Conservation (phyloP, 2,888 invertebrate species). For the Eilema caniola region DNA sequence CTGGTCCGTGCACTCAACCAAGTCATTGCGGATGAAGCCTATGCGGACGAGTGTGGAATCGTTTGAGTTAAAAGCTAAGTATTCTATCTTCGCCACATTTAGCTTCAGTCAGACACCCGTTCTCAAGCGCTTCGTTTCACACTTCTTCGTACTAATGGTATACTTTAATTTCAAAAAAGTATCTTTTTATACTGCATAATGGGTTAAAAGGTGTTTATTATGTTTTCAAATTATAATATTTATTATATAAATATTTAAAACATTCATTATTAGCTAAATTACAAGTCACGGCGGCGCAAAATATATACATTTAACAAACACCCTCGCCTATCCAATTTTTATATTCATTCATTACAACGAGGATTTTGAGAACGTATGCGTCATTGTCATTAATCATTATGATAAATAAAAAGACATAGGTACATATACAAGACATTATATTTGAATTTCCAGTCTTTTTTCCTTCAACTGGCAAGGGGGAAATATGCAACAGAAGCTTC, state of each 20-base stretch:
- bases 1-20: no score
- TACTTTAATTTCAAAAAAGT: not conserved
- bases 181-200: not conserved
- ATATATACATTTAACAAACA: conserved; percentile 14
- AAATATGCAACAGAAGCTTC: not conserved
- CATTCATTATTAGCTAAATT: not conserved
- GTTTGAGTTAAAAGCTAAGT: no score
- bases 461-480: not conserved
- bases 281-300: not conserved
- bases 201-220: conserved; percentile 5
- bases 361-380: conserved; percentile 3
- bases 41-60: no score
- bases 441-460: not conserved
- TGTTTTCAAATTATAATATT: not conserved
- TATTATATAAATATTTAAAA: not conserved
- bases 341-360: conserved; percentile 14
- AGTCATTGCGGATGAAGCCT: no score
- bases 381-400: conserved; percentile 9
- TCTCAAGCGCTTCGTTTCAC: no score
- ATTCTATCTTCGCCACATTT: no score
- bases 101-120: no score
- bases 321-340: conserved; percentile 9
- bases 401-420: not conserved
- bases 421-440: not conserved
- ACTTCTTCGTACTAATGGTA: not conserved